Conservation (phyloP, 2,797 vertebrate species). For the Fringilla coelebs region DNA sequence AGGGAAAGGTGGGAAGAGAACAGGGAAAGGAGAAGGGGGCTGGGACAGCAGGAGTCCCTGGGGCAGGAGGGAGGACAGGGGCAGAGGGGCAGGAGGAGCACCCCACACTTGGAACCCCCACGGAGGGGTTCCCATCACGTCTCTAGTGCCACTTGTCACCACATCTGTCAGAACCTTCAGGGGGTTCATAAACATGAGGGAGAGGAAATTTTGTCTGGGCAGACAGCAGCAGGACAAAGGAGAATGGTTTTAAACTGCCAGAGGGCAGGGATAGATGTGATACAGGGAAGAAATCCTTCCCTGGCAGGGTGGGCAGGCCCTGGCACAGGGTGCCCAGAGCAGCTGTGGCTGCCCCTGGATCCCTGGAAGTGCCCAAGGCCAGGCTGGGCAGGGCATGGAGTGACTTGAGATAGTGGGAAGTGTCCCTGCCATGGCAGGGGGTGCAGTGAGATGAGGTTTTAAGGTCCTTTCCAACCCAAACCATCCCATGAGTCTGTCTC, state of each 20-base stretch:
- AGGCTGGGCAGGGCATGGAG: rapidly evolving
- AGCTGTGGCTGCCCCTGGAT: background rate
- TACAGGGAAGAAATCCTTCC: background rate
- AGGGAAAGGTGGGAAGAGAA: background rate
- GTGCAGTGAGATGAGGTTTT: background rate
- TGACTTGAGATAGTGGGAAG: rapidly evolving
- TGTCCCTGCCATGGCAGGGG: background rate
- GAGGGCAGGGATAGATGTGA: background rate
- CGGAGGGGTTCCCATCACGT: rapidly evolving
- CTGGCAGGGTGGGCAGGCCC: rapidly evolving
- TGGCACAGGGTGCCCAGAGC: background rate
- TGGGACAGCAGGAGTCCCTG: background rate
- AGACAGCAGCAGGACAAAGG: background rate
- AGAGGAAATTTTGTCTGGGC: background rate
- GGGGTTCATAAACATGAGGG: background rate
- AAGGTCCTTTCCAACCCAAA: background rate
- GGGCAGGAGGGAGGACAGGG: background rate
- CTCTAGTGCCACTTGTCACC: background rate
- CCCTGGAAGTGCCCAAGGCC: background rate
- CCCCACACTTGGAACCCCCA: rapidly evolving
- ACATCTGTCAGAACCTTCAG: background rate
- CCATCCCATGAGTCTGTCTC: background rate
- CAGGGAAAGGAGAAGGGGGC: background rate
- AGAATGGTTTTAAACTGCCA: background rate
- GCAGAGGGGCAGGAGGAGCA: background rate